Evolutionary conservation across 64 coral and sea anemone genomes (phyloP).

Genomic region (Pocillopora damicornis): DNA sequence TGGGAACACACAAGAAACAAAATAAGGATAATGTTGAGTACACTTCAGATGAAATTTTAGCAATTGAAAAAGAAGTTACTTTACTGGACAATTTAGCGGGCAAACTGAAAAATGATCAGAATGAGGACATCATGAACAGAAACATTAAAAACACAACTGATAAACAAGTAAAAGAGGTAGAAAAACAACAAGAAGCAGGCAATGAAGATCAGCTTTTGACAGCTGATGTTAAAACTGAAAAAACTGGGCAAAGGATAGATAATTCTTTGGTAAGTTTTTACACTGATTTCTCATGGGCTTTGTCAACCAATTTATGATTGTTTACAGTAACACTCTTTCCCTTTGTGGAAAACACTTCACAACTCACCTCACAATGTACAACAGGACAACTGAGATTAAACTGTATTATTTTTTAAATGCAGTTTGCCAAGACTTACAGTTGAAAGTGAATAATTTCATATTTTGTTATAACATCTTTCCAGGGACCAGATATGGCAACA

Average conservation of each 20-base stretch:
- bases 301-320: neutral
- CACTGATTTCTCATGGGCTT: neutral
- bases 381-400: too few relatives aligned
- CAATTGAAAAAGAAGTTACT: neutral
- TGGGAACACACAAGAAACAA: neutral
- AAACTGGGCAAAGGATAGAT: neutral
- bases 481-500: slow-evolving; percentile 66
- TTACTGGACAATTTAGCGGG: neutral
- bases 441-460: too few relatives aligned
- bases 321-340: too few relatives aligned
- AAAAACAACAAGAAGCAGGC: neutral
- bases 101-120: neutral
- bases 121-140: neutral
- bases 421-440: too few relatives aligned
- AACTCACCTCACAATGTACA: too few relatives aligned
- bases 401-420: too few relatives aligned
- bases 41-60: too few relatives aligned
- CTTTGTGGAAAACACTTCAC: too few relatives aligned
- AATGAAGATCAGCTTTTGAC: neutral
- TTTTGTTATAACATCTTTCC: neutral
- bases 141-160: neutral
- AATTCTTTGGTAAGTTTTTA: neutral
- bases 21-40: neutral
- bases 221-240: neutral
- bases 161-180: neutral